These are phyloP conservation scores for Neoniphon sammara DNA, from an alignment of 2,797 vertebrate genomes.

Conservation along the genomic window DNA sequence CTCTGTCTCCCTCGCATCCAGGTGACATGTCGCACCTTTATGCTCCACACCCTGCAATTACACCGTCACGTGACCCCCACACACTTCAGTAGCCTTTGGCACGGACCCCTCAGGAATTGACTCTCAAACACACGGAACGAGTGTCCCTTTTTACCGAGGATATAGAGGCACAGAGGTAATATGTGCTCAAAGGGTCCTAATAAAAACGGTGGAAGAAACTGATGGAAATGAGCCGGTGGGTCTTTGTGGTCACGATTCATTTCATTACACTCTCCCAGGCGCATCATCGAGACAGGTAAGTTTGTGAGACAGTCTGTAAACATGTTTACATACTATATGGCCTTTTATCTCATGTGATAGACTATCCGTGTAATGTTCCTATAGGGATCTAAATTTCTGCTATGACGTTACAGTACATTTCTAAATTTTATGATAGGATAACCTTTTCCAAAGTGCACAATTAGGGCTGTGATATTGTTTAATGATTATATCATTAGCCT, in stretches of 20 bases:
- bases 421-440: neutral
- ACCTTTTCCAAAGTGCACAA: too few relatives aligned
- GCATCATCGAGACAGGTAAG: slow-evolving; percentile 65
- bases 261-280: slow-evolving; percentile 60
- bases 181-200: slow-evolving; percentile 46
- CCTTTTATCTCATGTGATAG: neutral
- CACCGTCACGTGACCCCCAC: slow-evolving; percentile 31
- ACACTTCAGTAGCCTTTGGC: slow-evolving; percentile 44
- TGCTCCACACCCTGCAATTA: slow-evolving; percentile 66
- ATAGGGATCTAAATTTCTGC: neutral
- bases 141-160: neutral
- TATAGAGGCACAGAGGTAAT: slow-evolving; percentile 31
- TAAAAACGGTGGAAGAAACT: slow-evolving; percentile 62
- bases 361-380: too few relatives aligned
- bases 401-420: neutral
- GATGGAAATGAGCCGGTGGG: slow-evolving; percentile 43
- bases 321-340: too few relatives aligned
- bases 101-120: slow-evolving; percentile 17
- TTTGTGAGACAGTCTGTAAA: neutral
- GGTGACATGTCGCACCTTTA: slow-evolving; percentile 61
- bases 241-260: slow-evolving; percentile 52
- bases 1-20: slow-evolving; percentile 37
- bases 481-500: too few relatives aligned
- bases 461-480: too few relatives aligned
- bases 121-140: slow-evolving; percentile 29